phyloP scores from a whole-genome alignment of 23 tunicate genomes.

The Trididemnum clinides region DNA sequence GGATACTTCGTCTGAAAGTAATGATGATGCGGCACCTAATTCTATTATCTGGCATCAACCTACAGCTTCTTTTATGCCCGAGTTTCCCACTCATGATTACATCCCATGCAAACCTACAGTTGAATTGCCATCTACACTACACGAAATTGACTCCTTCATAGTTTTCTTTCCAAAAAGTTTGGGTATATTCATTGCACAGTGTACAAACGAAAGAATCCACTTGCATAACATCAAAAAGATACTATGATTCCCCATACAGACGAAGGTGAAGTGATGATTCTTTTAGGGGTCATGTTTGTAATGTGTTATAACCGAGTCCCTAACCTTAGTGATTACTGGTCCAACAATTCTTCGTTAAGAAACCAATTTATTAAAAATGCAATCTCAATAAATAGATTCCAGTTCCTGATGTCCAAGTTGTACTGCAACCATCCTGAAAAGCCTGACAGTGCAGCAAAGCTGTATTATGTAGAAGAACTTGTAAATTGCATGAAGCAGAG shows the following conservation, averaged over 20 bases:
- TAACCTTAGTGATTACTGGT: conserved; percentile 25
- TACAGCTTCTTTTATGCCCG: conserved; percentile 3
- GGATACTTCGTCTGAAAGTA: conserved; percentile 10
- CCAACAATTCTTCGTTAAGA: conserved; percentile 6
- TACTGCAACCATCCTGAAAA: conserved; percentile 25
- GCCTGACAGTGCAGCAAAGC: conserved; percentile 26
- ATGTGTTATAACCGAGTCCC: conserved; percentile 19
- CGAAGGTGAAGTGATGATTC: conserved; percentile 10
- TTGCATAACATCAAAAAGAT: conserved; percentile 12
- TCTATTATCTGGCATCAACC: neutral
- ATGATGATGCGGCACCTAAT: conserved; percentile 19
- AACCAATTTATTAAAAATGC: conserved; percentile 30
- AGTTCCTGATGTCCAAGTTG: conserved; percentile 19
- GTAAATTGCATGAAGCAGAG: conserved; percentile 16
- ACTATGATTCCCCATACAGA: conserved; percentile 21
- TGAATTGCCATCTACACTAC: conserved; percentile 20
- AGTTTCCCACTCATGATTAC: conserved; percentile 25
- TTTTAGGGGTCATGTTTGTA: conserved; percentile 29
- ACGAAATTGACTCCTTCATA: conserved; percentile 17
- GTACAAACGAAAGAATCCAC: conserved; percentile 24
- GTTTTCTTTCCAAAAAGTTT: conserved; percentile 21
- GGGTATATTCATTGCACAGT: conserved; percentile 23
- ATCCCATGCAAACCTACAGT: neutral
- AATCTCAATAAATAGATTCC: conserved; percentile 8
- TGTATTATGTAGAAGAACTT: conserved; percentile 14